phyloP scores from a whole-genome alignment of 2,797 vertebrate genomes.

The Schizopygopsis malacanthus region DNA sequence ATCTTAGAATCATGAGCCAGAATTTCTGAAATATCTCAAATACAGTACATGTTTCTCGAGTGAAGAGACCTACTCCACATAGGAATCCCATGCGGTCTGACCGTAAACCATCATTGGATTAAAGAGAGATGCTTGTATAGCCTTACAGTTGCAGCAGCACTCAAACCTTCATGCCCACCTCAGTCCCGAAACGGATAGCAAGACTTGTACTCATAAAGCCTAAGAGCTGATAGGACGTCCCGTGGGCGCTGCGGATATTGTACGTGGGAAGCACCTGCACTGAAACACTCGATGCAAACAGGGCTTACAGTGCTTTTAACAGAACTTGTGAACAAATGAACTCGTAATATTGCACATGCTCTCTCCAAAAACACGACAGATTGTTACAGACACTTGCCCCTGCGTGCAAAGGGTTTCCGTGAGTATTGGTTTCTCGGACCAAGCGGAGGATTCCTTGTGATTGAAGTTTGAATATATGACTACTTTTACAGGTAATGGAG shows the following conservation, averaged over 20 bases:
- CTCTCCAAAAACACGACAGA: conserved; percentile 12
- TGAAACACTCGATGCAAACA: conserved; percentile 23
- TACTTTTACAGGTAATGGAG: conserved; percentile 31
- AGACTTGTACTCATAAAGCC: not conserved
- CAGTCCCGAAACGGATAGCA: not conserved
- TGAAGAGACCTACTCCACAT: not conserved
- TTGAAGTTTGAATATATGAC: conserved; percentile 15
- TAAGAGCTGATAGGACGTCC: conserved; percentile 15
- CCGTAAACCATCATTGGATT: conserved; percentile 11
- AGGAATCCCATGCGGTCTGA: conserved; percentile 1
- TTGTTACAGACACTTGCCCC: conserved; percentile 25
- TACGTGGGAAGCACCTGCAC: conserved; percentile 13
- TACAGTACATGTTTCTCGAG: conserved; percentile 12
- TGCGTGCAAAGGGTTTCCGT: conserved; percentile 31
- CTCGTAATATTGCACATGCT: not conserved
- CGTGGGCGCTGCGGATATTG: not conserved
- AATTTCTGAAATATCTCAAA: conserved; percentile 17
- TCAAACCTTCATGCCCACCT: conserved; percentile 8
- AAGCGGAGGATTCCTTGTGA: conserved; percentile 1
- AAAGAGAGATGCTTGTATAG: conserved; percentile 27
- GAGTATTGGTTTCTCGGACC: conserved; percentile 11
- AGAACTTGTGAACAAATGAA: not conserved
- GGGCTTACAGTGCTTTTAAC: conserved; percentile 9
- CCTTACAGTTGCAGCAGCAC: not conserved
- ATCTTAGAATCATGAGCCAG: conserved; percentile 28